These are phyloP conservation scores for Carassius gibelio DNA, from an alignment of 2,113 vertebrate species.

Conservation along the genomic window DNA sequence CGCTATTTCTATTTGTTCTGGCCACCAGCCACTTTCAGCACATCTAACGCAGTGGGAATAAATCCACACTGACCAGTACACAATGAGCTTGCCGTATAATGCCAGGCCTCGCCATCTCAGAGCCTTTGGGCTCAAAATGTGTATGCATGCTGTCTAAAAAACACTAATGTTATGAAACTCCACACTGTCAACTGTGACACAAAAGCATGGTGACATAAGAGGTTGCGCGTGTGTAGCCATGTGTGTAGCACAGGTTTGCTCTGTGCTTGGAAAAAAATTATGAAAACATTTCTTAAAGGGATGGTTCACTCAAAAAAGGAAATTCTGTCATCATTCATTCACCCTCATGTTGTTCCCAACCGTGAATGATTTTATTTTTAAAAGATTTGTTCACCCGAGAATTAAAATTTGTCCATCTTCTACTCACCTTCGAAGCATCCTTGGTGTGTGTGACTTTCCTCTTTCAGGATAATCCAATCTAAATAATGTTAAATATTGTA, in stretches of 20 bases:
- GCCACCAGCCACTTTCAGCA: conserved; percentile 35
- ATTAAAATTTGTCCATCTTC: no score
- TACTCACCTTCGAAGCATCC: no score
- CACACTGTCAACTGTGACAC: conserved; percentile 4
- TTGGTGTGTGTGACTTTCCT: no score
- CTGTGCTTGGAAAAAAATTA: not conserved
- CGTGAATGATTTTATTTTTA: not conserved
- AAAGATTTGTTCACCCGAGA: no score
- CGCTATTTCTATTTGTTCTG: conserved; percentile 43
- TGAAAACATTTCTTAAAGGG: not conserved
- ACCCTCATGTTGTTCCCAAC: not conserved
- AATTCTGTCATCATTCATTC: not conserved
- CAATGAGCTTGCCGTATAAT: not conserved
- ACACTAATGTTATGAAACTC: not conserved
- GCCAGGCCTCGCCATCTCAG: not conserved
- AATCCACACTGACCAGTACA: not conserved
- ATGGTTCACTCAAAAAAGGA: not conserved
- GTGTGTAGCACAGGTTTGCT: not conserved
- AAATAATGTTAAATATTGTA: no score
- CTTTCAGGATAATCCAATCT: no score
- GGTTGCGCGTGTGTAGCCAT: not conserved
- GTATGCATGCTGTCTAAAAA: not conserved
- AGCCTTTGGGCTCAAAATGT: conserved; percentile 15
- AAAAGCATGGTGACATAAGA: not conserved
- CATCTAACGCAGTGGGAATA: conserved; percentile 31